Percentiles rank a stretch among this genome's conserved stretches.
phyloP scores from a whole-genome alignment of 2,113 vertebrate species.

The Rhynchomys soricoides region DNA sequence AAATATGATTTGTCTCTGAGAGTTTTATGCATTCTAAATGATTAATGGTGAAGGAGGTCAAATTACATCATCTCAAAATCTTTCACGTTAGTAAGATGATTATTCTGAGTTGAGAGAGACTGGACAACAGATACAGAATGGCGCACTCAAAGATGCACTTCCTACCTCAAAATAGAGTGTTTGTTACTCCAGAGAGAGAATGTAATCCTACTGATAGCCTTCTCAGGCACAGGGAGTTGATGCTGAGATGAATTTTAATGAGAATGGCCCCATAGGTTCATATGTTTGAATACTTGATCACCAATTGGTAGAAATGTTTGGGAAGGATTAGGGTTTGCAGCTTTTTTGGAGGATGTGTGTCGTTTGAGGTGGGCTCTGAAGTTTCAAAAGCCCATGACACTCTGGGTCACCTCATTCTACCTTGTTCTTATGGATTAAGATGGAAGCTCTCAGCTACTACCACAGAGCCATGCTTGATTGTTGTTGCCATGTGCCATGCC shows the following conservation, averaged over 20 bases:
- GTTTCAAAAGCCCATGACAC: not conserved
- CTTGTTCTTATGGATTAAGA: not conserved
- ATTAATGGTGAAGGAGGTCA: not conserved
- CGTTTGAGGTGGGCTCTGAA: not conserved
- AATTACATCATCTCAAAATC: not conserved
- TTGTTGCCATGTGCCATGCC: not conserved
- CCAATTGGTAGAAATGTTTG: not conserved
- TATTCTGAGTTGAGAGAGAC: not conserved
- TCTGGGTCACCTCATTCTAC: not conserved
- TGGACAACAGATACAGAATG: not conserved
- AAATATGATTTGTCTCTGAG: not conserved
- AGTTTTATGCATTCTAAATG: not conserved
- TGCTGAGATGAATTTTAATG: not conserved
- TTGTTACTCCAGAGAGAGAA: not conserved
- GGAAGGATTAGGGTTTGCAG: not conserved
- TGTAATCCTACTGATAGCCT: not conserved
- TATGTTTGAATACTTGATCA: not conserved
- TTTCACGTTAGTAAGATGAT: not conserved
- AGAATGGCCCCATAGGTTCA: not conserved
- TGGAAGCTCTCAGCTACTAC: not conserved
- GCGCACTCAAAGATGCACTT: not conserved
- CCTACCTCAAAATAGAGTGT: not conserved
- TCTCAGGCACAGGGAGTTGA: not conserved
- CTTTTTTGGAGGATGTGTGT: not conserved
- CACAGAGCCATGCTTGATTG: not conserved